Evolutionary conservation across 1,140 invertebrate species (phyloP), one percentile per base, ranked within the genome.

Genomic region (Myzus persicae): DNA sequence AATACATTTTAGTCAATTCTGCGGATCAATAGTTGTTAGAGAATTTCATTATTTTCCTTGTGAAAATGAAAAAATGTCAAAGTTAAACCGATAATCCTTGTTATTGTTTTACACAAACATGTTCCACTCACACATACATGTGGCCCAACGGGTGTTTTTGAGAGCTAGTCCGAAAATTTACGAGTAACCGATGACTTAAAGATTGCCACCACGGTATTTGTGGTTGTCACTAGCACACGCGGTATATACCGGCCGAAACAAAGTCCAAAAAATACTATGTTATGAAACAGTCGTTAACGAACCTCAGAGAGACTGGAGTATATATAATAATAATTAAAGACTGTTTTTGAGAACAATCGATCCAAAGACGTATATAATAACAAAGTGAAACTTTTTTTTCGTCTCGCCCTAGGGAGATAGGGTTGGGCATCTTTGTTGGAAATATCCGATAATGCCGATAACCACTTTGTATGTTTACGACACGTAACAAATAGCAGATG

Each of bases 311-410:
- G n/a, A 76, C 14, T n/a, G 59, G n/a, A 4, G n/a, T 67, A 67
- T 67, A 59, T 59, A 76, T n/a, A 76, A 76, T n/a, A 76, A 76
- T 76, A 76, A 76, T 76, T 76, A 76, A 76, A 76, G 59, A n/a
- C 31, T 76, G 59, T 76, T 76, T 76, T 24, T 76, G 59, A 76
- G 31, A 31, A 76, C 31, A 76, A 76, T 76, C 59, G 59, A 76
- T 76, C n/a, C 5, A 76, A 76, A 76, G 14, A 76, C 14, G 59
- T 76, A 76, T 76, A 76, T n/a, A 6, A 76, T 76, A n/a, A n/a
- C 14, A 76, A 14, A 76, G 22, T 36, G 59, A 76, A 76, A n/a
- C 31, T 76, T 76, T 76, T 67, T 67, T 76, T 76, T 76, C 59
- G 5, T 76, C 1, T 5, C 59, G 5, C 59, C 5, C 4, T 76